Evolutionary conservation across 2,113 vertebrate species (phyloP), one percentile per base, ranked within the genome.

Genomic region (Empidonax alnorum): DNA sequence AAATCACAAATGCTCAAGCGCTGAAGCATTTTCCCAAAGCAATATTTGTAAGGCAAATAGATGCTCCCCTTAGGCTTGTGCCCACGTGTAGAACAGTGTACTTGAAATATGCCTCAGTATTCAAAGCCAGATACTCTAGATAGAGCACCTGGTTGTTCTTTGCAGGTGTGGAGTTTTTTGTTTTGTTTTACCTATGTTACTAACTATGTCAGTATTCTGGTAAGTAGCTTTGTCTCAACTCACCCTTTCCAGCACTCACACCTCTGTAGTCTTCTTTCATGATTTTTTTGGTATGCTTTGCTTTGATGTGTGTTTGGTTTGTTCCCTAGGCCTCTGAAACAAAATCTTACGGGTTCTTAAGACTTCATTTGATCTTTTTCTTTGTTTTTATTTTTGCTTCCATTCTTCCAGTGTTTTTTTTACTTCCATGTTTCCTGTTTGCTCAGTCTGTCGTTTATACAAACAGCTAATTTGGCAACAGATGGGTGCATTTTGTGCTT

Each of bases 11-110:
- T 31, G 18, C 37, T 84, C 6, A 41, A 56, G 10, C 14, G 69
- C 53, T 59, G 42, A 72, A 86, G 69, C 8, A 1, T 82, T 90
- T 86, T 82, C 46, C n/a, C 22, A 39, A 42, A 86, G 58, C 23
- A 30, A 4, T 85, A 31, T 79, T 72, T 84, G 5, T 62, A 22
- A 42, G 63, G 33, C 18, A 89, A n/a, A 27, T 19, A 81, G 27
- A 13, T 67, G 11, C 8, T 73, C 3, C 37, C 10, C 16, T 17
- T 76, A 16, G 37, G 56, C 37, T 47, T 55, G 18, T 73, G 41
- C 21, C 22, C 21, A 1, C 0, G 0, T 61, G 17, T 30, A 56
- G 42, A 81, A 17, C 15, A 52, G 8, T 2, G 5, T 50, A 8
- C 27, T 56, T 17, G 22, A 18, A 47, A 27, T 68, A 25, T 42